Percentiles rank a stretch among this genome's conserved stretches.
Conservation (phyloP, 2,113 vertebrate species). For the Penelope pileata region DNA sequence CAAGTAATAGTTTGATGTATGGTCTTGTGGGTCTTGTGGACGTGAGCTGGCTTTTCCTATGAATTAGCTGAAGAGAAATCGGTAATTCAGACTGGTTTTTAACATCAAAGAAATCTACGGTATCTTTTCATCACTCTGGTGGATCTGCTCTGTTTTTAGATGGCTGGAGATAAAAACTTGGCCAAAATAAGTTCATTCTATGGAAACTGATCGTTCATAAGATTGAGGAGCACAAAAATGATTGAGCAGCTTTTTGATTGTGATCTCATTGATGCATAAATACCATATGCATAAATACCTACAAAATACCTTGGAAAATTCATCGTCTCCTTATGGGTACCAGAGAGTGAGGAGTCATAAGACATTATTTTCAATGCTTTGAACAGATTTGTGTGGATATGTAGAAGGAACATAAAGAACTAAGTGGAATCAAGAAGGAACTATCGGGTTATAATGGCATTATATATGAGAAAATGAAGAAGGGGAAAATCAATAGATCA, state of each 20-base stretch:
- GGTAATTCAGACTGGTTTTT: background rate
- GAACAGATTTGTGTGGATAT: background rate
- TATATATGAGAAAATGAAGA: background rate
- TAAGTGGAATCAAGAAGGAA: background rate
- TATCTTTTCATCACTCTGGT: background rate
- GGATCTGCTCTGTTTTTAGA: background rate
- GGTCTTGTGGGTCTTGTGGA: background rate
- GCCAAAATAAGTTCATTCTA: background rate
- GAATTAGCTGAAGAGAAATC: background rate
- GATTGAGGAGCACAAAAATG: background rate
- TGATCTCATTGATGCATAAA: background rate
- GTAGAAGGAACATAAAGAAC: background rate
- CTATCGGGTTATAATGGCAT: background rate
- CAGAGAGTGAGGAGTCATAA: background rate
- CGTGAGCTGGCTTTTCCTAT: background rate
- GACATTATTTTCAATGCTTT: background rate
- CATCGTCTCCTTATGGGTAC: background rate
- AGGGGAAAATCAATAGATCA: background rate
- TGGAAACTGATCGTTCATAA: accelerated
- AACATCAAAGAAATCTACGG: background rate
- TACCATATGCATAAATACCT: background rate
- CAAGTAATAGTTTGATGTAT: background rate
- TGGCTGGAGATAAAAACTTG: background rate
- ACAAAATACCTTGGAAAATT: background rate
- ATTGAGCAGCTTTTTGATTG: background rate